phyloP scores from a whole-genome alignment of 1,140 invertebrate genomes.

The Diuraphis noxia region DNA sequence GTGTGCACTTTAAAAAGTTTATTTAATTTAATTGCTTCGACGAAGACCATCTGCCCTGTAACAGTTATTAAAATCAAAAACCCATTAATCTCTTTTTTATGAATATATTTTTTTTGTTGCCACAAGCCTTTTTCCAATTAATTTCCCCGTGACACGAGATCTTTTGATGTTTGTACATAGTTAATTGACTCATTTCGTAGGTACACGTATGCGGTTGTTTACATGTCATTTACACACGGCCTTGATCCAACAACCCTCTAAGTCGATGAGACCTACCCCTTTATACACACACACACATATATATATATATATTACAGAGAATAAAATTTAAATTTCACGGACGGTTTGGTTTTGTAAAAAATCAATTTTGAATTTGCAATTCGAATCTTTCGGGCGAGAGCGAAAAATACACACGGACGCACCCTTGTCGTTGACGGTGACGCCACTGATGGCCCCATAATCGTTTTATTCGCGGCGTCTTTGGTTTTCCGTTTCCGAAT shows the following conservation, averaged over 20 bases:
- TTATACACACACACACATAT: background rate
- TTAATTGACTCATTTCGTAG: slow-evolving; percentile 52
- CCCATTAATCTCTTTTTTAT: background rate
- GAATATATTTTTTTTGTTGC: background rate
- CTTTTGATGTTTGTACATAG: slow-evolving; percentile 45
- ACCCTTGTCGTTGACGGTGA: background rate
- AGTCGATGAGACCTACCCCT: background rate
- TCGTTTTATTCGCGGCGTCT: slow-evolving; percentile 48
- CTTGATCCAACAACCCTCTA: slow-evolving; percentile 30
- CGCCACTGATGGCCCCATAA: slow-evolving; percentile 28
- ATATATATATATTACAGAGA: background rate
- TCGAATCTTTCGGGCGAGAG: slow-evolving; percentile 39
- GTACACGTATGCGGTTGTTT: slow-evolving; percentile 27
- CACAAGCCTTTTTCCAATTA: slow-evolving; percentile 13
- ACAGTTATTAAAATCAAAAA: slow-evolving; percentile 14
- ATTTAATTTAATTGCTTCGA: background rate
- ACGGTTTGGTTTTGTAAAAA: slow-evolving; percentile 41
- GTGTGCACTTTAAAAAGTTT: background rate
- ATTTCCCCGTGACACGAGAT: background rate
- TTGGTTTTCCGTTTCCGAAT: background rate
- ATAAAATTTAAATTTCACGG: slow-evolving; percentile 48
- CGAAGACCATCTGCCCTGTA: background rate
- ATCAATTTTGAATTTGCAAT: slow-evolving; percentile 49
- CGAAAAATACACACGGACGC: background rate
- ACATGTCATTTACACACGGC: slow-evolving; percentile 44